These are phyloP conservation scores for Andrena minutula DNA, from an alignment of 2,888 invertebrate species.

Conservation along the genomic window DNA sequence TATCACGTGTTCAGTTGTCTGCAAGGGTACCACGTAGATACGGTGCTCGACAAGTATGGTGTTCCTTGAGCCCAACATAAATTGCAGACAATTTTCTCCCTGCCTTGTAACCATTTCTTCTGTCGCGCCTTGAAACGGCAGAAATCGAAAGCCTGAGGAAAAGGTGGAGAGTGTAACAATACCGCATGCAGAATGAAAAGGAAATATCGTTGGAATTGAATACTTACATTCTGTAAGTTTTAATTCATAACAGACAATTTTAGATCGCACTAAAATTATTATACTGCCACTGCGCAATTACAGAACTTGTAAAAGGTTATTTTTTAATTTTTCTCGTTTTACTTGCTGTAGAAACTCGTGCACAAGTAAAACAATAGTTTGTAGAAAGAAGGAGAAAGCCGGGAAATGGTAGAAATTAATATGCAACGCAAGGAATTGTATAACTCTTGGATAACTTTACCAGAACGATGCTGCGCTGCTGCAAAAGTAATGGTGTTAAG, in stretches of 20 bases:
- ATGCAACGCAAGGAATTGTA: no score
- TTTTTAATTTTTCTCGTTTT: no score
- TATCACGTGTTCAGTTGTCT: slow-evolving; percentile 5
- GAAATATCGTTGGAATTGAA: not conserved
- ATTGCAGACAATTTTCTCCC: slow-evolving; percentile 46
- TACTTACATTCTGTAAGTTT: not conserved
- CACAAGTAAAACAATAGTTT: no score
- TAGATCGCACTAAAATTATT: no score
- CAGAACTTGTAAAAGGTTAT: no score
- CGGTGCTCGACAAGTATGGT: slow-evolving; percentile 27
- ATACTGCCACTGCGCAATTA: no score
- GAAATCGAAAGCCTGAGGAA: not conserved
- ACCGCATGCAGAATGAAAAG: not conserved
- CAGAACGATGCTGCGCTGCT: not conserved
- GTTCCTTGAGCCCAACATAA: slow-evolving; percentile 19
- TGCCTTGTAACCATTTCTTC: slow-evolving; percentile 18
- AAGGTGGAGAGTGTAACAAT: not conserved
- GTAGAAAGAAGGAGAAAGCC: no score
- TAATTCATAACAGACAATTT: not conserved
- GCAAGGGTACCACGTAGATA: slow-evolving; percentile 5
- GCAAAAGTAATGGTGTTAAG: slow-evolving; percentile 1
- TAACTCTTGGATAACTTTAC: slow-evolving; percentile 6
- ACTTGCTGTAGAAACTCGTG: no score
- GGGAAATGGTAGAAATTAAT: no score
- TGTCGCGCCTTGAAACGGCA: not conserved